Conservation (phyloP, 2,888 invertebrate species). For the Sinohyriopsis cumingii region DNA sequence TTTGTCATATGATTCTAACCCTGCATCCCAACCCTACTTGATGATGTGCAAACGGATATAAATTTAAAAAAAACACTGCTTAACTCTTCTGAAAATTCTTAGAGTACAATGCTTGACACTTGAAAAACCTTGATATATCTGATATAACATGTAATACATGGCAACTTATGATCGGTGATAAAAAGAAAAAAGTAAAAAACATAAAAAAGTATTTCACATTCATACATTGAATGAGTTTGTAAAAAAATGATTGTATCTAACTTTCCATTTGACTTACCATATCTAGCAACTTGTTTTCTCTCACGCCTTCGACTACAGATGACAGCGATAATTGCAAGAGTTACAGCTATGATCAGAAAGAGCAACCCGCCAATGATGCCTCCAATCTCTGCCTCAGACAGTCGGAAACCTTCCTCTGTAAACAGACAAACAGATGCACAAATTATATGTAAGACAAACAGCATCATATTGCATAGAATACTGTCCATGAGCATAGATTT, state of each 20-base stretch:
- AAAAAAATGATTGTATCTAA: too few species aligned
- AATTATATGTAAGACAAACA: conserved; percentile 6
- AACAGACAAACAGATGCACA: conserved; percentile 1
- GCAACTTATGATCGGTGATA: too few species aligned
- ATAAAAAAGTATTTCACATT: background rate
- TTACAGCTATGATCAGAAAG: conserved; percentile 97
- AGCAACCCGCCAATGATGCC: conserved; percentile 97
- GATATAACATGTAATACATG: too few species aligned
- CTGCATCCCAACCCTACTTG: too few species aligned
- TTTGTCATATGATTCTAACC: too few species aligned
- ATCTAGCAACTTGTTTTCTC: conserved; percentile 85
- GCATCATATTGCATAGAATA: background rate
- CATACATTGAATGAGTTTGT: background rate
- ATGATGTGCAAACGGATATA: too few species aligned
- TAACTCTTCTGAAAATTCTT: too few species aligned
- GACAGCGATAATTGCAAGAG: conserved; percentile 96
- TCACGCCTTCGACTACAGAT: conserved; percentile 97
- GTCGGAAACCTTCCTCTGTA: conserved; percentile 34
- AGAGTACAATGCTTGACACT: too few species aligned
- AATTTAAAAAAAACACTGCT: too few species aligned
- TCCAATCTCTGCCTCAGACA: conserved; percentile 75
- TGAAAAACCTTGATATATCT: too few species aligned
- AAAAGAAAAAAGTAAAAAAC: too few species aligned
- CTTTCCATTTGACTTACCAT: conserved; percentile 79
- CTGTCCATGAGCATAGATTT: background rate